Evolutionary conservation across 2,113 vertebrate species (phyloP), one percentile per base, ranked within the genome.

Genomic region (Chionis minor): DNA sequence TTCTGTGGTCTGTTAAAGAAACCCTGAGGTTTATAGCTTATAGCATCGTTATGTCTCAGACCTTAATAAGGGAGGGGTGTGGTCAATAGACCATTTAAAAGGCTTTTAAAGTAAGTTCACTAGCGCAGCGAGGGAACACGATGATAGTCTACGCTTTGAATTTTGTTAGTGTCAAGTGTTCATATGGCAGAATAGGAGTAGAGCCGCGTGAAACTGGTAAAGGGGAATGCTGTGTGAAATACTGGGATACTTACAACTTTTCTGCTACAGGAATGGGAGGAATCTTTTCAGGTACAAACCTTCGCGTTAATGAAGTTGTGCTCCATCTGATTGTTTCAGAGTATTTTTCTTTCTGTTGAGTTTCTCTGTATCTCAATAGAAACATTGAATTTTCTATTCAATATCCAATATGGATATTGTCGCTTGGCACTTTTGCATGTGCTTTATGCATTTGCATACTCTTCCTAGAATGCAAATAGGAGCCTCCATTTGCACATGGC

Each of bases 141-240:
- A 5, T 40, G 28, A 16, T n/a, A 28, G 33, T 26, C 32, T 56
- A 8, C 20, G 1, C 27, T 47, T 35, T 6, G 75, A 33, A 16
- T 83, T 42, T 49, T 51, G 44, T 42, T 32, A 1, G 3, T 23
- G 54, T 19, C 44, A 38, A 6, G 14, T 52, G 22, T 71, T 79
- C 19, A 1, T 69, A 13, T 20, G 30, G 51, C 24, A 70, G 74
- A 30, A 20, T 12, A 51, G 17, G n/a, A n/a, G 23, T 7, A 72
- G 56, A 72, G 13, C 27, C 0, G 0, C 10, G 3, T 8, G 16
- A n/a, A 85, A 13, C 40, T 38, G n/a, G 7, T 13, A 2, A 55
- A 58, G n/a, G 26, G 44, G 70, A 66, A 62, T 38, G 7, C 21
- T 16, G 0, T n/a, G 24, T 45, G 17, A 52, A 49, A 26, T 3